phyloP scores from a whole-genome alignment of 1,140 invertebrate genomes.

The Megathymus violae region DNA sequence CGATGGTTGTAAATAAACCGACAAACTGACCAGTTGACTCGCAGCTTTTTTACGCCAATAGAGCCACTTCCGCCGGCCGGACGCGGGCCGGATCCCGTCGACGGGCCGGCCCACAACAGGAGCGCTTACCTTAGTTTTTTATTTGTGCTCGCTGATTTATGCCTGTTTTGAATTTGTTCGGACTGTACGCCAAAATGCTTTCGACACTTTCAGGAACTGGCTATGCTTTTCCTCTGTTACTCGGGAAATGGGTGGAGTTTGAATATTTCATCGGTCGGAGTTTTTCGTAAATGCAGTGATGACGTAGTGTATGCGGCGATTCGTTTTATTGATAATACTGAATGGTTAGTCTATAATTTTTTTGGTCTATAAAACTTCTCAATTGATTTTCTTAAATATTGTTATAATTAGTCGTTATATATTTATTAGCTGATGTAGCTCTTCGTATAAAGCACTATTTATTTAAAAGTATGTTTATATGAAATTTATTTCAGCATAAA shows the following conservation, averaged over 20 bases:
- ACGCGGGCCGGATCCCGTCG: conserved; percentile 57
- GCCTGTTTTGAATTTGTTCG: conserved; percentile 78
- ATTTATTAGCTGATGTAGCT: no score
- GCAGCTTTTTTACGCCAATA: conserved; percentile 76
- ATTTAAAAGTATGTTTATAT: no score
- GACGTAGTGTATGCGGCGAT: no score
- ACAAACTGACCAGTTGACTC: conserved; percentile 73
- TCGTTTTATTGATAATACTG: no score
- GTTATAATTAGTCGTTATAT: no score
- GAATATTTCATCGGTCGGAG: conserved; percentile 39
- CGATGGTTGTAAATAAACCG: conserved; percentile 55
- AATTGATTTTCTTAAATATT: no score
- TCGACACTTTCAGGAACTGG: conserved; percentile 65
- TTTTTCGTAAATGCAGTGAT: no score
- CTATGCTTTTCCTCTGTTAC: conserved; percentile 48
- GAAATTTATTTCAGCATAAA: no score
- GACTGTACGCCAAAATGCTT: conserved; percentile 70
- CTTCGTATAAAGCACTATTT: no score
- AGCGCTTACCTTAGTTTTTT: conserved; percentile 82
- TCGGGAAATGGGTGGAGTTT: conserved; percentile 53
- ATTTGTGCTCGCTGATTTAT: conserved; percentile 79
- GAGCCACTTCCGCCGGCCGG: conserved; percentile 68
- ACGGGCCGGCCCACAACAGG: conserved; percentile 65
- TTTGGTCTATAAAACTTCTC: no score
- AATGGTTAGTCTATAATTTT: no score